Evolutionary conservation across 2,113 vertebrate genomes (phyloP).

Genomic region (Aleadryas rufinucha): DNA sequence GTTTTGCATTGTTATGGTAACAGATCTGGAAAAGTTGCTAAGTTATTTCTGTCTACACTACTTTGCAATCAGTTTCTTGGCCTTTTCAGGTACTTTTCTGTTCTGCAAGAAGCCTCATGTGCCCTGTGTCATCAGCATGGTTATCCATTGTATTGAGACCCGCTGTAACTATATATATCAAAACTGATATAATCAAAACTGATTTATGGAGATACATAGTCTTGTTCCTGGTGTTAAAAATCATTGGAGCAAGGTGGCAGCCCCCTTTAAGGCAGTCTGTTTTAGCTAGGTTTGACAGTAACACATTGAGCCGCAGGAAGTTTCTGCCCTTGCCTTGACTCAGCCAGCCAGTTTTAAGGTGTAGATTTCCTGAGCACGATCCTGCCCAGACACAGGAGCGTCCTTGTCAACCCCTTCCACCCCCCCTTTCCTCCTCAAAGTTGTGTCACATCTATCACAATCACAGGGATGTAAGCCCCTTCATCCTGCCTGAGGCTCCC

Average conservation of each 20-base stretch:
- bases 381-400: accelerated
- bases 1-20: not conserved
- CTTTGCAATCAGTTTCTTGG: not conserved
- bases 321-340: not conserved
- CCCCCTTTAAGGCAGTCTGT: accelerated
- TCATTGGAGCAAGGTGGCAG: accelerated
- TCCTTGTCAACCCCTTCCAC: accelerated
- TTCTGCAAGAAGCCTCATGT: not conserved
- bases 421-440: accelerated
- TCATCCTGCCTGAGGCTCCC: accelerated
- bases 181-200: not conserved
- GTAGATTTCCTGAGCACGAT: accelerated
- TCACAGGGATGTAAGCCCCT: accelerated
- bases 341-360: accelerated
- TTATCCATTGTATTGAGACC: accelerated
- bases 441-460: accelerated
- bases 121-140: accelerated
- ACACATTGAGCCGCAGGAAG: accelerated
- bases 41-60: not conserved
- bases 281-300: not conserved
- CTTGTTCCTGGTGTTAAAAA: accelerated
- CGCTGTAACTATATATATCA: accelerated
- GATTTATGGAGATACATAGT: not conserved
- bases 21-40: accelerated
- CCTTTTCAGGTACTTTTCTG: too few species aligned